Evolutionary conservation across 2,113 vertebrate species (phyloP).

Genomic region (Todiramphus chloris): DNA sequence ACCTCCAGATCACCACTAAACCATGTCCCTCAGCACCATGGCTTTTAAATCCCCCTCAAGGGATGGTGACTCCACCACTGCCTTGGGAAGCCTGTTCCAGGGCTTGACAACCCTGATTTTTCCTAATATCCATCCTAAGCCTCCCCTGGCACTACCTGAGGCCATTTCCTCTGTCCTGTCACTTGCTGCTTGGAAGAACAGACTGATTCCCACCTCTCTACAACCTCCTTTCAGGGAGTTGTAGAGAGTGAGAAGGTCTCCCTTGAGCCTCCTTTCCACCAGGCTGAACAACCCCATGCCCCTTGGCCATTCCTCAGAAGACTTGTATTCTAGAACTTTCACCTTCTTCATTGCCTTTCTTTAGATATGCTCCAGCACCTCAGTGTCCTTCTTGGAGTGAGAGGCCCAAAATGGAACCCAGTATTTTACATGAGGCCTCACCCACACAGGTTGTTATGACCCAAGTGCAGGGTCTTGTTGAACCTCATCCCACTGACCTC

Average conservation of each 20-base stretch:
- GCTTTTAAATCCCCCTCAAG: neutral
- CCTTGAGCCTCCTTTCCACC: neutral
- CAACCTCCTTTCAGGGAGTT: neutral
- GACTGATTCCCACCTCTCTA: too few relatives aligned
- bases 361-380: neutral
- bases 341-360: neutral
- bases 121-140: neutral
- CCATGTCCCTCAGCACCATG: neutral
- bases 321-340: neutral
- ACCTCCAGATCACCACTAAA: neutral
- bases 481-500: neutral
- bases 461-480: neutral
- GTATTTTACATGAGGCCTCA: neutral
- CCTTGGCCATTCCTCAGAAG: neutral
- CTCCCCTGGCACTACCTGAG: neutral
- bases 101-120: neutral
- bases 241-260: neutral
- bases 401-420: neutral
- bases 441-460: neutral
- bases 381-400: neutral
- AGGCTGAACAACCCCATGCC: neutral
- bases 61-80: neutral
- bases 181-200: neutral
- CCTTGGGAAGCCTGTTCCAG: neutral
- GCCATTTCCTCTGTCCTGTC: neutral